These are phyloP conservation scores for Barypeithes pellucidus DNA, from an alignment of 2,888 invertebrate genomes.

Conservation along the genomic window DNA sequence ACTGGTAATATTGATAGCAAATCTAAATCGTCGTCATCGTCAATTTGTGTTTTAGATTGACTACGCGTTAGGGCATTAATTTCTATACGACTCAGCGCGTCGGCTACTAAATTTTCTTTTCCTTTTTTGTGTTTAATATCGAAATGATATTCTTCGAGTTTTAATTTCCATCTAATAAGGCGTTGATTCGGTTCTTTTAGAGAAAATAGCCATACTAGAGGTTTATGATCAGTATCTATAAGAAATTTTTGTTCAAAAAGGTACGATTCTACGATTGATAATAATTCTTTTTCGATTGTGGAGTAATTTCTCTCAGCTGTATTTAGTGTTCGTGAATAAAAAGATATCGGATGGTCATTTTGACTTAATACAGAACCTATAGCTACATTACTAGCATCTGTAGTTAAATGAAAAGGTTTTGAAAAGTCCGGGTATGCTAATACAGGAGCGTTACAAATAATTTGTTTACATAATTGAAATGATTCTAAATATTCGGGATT, in stretches of 20 bases:
- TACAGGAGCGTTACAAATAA: constrained; percentile 33
- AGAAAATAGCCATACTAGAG: constrained; percentile 6
- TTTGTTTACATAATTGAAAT: constrained; percentile 36
- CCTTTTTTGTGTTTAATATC: constrained; percentile 25
- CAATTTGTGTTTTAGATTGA: background rate
- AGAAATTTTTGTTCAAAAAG: constrained; percentile 48
- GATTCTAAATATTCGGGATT: constrained; percentile 22
- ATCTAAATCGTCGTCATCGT: background rate
- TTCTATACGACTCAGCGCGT: constrained; percentile 23
- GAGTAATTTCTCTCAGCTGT: constrained; percentile 56
- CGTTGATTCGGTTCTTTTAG: no score
- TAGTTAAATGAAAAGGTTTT: constrained; percentile 53
- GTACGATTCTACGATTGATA: constrained; percentile 41
- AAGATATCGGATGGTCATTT: constrained; percentile 53
- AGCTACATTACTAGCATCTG: constrained; percentile 53
- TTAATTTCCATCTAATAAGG: background rate
- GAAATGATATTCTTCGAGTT: constrained; percentile 6
- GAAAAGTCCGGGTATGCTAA: constrained; percentile 35
- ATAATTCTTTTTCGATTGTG: constrained; percentile 51
- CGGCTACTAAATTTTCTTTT: constrained; percentile 24
- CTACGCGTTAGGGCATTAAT: constrained; percentile 1
- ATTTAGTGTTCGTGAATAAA: constrained; percentile 55
- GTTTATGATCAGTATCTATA: no score
- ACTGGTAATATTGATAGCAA: constrained; percentile 5
- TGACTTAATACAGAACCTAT: constrained; percentile 54